Evolutionary conservation across 2,888 invertebrate genomes (phyloP).

Genomic region (Morpho achilles): DNA sequence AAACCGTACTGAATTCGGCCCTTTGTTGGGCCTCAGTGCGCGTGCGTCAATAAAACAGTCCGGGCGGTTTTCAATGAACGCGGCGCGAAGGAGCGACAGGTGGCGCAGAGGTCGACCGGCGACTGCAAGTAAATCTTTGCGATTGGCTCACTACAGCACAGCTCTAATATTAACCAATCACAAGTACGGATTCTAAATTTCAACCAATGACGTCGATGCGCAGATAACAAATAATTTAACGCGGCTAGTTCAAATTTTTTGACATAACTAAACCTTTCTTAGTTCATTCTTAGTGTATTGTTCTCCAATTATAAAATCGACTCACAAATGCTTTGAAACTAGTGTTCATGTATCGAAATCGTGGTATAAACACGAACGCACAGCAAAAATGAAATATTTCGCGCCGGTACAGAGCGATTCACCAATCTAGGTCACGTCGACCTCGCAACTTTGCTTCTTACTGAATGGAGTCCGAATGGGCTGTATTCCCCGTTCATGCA

Average conservation of each 20-base stretch:
- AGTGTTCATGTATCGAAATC: neutral
- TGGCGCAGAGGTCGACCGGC: constrained; percentile 65
- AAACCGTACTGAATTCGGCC: constrained; percentile 74
- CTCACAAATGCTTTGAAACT: neutral
- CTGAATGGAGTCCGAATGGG: constrained; percentile 72
- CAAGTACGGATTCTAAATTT: constrained; percentile 32
- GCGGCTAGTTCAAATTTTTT: constrained; percentile 53
- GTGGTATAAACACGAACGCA: neutral
- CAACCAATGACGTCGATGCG: constrained; percentile 46
- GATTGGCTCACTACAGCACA: constrained; percentile 45
- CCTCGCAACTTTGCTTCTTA: constrained; percentile 65
- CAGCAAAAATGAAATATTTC: constrained; percentile 10
- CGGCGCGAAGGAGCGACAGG: constrained; percentile 64
- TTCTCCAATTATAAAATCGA: neutral
- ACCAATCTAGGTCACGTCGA: constrained; percentile 59
- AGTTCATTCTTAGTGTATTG: constrained; percentile 9
- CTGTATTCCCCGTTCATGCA: constrained; percentile 68
- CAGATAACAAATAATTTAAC: constrained; percentile 30
- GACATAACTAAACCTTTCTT: constrained; percentile 30
- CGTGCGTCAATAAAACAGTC: constrained; percentile 72
- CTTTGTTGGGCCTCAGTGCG: constrained; percentile 77
- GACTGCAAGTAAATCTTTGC: constrained; percentile 32
- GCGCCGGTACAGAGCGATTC: constrained; percentile 23
- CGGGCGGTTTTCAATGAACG: constrained; percentile 73
- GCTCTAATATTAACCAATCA: constrained; percentile 47